Conservation (phyloP, 2,888 invertebrate genomes). For the Bursaphelenchus okinawaensis region DNA sequence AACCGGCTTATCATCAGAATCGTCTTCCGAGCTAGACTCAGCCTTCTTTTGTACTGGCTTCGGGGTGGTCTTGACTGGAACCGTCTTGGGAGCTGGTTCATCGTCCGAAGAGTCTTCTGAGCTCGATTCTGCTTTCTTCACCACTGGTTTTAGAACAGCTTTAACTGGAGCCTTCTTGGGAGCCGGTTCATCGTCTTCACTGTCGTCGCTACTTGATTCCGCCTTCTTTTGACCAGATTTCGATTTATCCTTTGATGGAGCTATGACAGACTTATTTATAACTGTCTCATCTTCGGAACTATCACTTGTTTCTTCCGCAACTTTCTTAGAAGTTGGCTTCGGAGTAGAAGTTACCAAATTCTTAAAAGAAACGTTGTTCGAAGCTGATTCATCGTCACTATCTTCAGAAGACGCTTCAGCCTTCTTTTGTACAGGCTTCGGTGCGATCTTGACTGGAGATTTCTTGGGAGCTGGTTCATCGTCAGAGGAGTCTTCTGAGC, state of each 20-base stretch:
- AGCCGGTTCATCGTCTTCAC: constrained; percentile 14
- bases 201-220: not conserved
- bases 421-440: not conserved
- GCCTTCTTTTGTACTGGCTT: constrained; percentile 22
- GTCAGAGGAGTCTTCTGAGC: constrained; percentile 12
- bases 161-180: constrained; percentile 21
- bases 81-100: constrained; percentile 22
- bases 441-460: constrained; percentile 8
- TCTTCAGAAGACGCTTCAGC: constrained; percentile 9
- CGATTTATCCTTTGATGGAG: no score
- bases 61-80: not conserved
- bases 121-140: constrained; percentile 4
- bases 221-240: no score
- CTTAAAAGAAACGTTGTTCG: constrained; percentile 8
- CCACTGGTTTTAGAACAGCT: not conserved
- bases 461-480: constrained; percentile 13
- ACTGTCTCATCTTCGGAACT: constrained; percentile 13
- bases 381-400: constrained; percentile 22
- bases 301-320: not conserved
- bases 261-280: no score
- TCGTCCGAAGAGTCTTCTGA: constrained; percentile 21
- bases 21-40: constrained; percentile 14
- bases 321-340: not conserved
- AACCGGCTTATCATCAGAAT: constrained; percentile 13
- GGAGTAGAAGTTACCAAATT: constrained; percentile 9